A percentile compares a stretch with the other conserved stretches of the same genome.
Conservation (phyloP, 2,113 vertebrate genomes). For the Pomatorhinus ruficollis region DNA sequence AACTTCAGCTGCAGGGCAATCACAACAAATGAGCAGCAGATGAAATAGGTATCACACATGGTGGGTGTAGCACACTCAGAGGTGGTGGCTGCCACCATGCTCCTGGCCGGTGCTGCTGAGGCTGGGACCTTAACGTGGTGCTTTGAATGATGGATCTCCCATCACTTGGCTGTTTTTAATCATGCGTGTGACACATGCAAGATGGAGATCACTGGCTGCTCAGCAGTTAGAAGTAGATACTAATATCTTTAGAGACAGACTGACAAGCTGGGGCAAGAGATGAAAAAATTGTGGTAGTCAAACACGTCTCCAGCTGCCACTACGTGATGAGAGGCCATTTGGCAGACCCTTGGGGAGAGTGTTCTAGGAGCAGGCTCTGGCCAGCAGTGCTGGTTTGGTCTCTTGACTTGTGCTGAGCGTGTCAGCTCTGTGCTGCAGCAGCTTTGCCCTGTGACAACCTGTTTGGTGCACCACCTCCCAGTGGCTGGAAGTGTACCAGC, state of each 20-base stretch:
- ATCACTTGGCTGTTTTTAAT: not conserved
- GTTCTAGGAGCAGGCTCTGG: not conserved
- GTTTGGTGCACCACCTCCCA: not conserved
- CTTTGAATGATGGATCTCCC: not conserved
- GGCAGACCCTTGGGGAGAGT: not conserved
- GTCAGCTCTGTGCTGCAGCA: not conserved
- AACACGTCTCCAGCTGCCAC: not conserved
- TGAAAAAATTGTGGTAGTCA: not conserved
- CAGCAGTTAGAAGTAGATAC: not conserved
- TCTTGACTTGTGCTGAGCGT: not conserved
- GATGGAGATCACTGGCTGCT: not conserved
- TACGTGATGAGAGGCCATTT: not conserved
- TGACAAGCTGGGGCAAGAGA: not conserved
- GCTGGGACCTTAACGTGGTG: not conserved
- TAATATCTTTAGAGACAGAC: not conserved
- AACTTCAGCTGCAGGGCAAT: not conserved
- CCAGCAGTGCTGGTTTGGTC: not conserved
- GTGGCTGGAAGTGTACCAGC: not conserved
- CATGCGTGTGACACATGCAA: not conserved
- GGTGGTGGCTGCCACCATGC: not conserved
- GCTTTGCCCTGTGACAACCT: not conserved
- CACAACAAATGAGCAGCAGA: not conserved
- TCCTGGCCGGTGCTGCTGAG: not conserved
- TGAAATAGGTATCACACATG: accelerated
- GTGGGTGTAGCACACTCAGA: not conserved